A percentile compares a stretch with the other conserved stretches of the same genome.
Evolutionary conservation across 1,140 invertebrate species (phyloP).

Genomic region (Hirudo medicinalis): DNA sequence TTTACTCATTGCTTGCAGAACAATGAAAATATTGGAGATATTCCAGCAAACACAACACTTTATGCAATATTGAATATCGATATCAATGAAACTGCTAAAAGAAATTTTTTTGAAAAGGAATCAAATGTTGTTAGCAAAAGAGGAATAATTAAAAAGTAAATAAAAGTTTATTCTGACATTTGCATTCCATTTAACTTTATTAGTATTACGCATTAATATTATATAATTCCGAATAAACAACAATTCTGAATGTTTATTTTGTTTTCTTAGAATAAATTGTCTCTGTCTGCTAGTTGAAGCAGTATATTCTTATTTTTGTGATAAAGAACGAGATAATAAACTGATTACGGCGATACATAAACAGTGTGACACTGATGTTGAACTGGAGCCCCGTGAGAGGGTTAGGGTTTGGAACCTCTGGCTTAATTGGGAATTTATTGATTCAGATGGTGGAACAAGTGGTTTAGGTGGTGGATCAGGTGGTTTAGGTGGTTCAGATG

Average conservation of each 20-base stretch:
- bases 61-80: constrained; percentile 15
- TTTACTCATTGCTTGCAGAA: too few relatives aligned
- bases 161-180: too few relatives aligned
- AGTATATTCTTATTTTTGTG: constrained; percentile 12
- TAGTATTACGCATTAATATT: too few relatives aligned
- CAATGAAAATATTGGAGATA: constrained; percentile 16
- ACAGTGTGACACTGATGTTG: neutral
- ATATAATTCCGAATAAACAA: neutral
- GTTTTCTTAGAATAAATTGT: neutral
- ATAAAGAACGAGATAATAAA: constrained; percentile 5
- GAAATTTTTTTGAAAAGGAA: neutral
- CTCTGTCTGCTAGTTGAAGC: constrained; percentile 12
- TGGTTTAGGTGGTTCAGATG: too few relatives aligned
- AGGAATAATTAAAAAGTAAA: too few relatives aligned
- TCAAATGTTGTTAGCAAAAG: neutral
- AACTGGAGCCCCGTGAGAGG: too few relatives aligned
- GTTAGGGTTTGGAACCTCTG: too few relatives aligned
- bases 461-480: too few relatives aligned
- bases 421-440: too few relatives aligned
- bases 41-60: constrained; percentile 23
- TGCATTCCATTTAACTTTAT: too few relatives aligned
- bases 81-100: constrained; percentile 4
- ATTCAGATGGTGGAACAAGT: too few relatives aligned
- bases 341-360: neutral
- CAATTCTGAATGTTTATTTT: too few relatives aligned